Conservation (phyloP, 2,113 vertebrate genomes). For the Lota lota region DNA sequence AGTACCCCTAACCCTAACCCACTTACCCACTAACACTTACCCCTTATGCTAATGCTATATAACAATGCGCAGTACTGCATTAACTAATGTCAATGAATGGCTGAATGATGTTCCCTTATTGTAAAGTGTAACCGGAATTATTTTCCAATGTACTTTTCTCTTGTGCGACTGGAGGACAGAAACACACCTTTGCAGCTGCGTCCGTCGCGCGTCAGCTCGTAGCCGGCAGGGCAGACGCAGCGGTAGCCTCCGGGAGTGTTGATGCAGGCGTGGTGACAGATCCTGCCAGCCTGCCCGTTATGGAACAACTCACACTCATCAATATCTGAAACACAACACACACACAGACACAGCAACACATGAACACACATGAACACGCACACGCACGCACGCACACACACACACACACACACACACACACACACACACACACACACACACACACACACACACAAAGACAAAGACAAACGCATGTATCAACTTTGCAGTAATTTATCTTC, state of each 20-base stretch:
- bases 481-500: too few relatives aligned
- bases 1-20: too few relatives aligned
- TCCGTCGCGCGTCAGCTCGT: conserved; percentile 71
- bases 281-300: conserved; percentile 66
- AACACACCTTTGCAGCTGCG: conserved; percentile 79
- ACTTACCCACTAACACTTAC: too few relatives aligned
- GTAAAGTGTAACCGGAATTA: too few relatives aligned
- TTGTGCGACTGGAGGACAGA: background rate
- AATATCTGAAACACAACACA: conserved; percentile 71
- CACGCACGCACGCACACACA: conserved; percentile 9
- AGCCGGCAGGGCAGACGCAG: conserved; percentile 81
- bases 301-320: conserved; percentile 88
- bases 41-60: too few relatives aligned
- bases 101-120: too few relatives aligned
- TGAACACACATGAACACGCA: conserved; percentile 10
- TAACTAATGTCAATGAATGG: too few relatives aligned
- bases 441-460: too few relatives aligned
- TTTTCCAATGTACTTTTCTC: too few relatives aligned
- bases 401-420: conserved; percentile 1
- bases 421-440: too few relatives aligned
- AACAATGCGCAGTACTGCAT: too few relatives aligned
- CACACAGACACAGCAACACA: conserved; percentile 3
- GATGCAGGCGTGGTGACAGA: conserved; percentile 81
- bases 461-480: too few relatives aligned
- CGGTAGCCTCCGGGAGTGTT: conserved; percentile 84